phyloP scores from a whole-genome alignment of 37 sponge, comb jelly and placozoan genomes.

The Oscarella lobularis region DNA sequence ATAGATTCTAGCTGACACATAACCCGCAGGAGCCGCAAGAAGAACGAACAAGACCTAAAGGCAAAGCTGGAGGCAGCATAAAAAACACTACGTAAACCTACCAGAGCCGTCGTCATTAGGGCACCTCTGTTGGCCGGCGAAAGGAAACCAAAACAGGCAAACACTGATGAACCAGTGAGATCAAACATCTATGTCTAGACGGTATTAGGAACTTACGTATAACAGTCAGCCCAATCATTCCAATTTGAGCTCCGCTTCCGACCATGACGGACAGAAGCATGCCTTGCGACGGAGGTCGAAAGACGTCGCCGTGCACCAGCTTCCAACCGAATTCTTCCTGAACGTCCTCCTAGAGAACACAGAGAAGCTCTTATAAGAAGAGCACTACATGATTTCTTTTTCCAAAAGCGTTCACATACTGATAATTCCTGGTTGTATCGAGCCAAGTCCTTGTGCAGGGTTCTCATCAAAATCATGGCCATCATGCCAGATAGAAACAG shows the following conservation, averaged over 20 bases:
- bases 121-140: slow-evolving; percentile 96
- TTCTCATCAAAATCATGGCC: slow-evolving; percentile 81
- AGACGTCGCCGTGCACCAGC: slow-evolving; percentile 99
- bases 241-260: slow-evolving; percentile 79
- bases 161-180: slow-evolving; percentile 23
- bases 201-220: slow-evolving; percentile 28
- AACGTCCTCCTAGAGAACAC: slow-evolving; percentile 66
- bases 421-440: slow-evolving; percentile 79
- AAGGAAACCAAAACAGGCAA: slow-evolving; percentile 92
- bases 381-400: too few species aligned
- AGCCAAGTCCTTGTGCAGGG: slow-evolving; percentile 75
- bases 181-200: neutral
- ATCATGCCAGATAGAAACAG: slow-evolving; percentile 93
- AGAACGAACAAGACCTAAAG: slow-evolving; percentile 81
- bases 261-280: slow-evolving; percentile 86
- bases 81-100: slow-evolving; percentile 15
- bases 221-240: slow-evolving; percentile 59
- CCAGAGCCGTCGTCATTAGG: slow-evolving; percentile 83
- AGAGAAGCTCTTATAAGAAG: neutral
- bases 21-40: slow-evolving; percentile 75
- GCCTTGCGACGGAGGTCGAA: slow-evolving; percentile 77
- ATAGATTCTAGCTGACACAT: slow-evolving; percentile 86
- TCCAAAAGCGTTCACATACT: slow-evolving; percentile 28
- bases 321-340: slow-evolving; percentile 99
- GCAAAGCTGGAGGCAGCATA: neutral